These are phyloP conservation scores for Rhyacophila brunnea DNA, from an alignment of 1,140 invertebrate species.

Conservation along the genomic window DNA sequence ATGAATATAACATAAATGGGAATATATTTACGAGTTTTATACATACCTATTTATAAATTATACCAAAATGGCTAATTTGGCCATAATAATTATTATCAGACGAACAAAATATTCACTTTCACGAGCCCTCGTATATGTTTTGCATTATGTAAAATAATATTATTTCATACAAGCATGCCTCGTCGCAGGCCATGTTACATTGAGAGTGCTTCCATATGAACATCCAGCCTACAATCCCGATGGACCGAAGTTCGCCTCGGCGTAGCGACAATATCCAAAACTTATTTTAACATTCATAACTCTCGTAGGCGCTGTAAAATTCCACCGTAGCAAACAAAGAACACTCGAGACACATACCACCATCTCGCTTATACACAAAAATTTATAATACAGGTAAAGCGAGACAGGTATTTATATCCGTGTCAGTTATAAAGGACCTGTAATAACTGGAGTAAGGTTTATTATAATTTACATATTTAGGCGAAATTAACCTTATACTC, in stretches of 20 bases:
- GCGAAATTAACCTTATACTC: conserved; percentile 34
- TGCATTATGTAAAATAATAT: too few species aligned
- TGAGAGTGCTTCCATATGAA: too few species aligned
- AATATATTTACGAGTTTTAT: too few species aligned
- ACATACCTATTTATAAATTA: too few species aligned
- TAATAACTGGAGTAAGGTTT: conserved; percentile 29
- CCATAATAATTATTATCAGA: too few species aligned
- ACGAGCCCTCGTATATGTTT: too few species aligned
- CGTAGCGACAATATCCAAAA: conserved; percentile 35
- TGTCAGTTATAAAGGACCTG: conserved; percentile 12
- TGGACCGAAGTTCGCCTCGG: conserved; percentile 27
- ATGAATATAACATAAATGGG: too few species aligned
- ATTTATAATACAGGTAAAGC: neutral
- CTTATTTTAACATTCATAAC: conserved; percentile 38
- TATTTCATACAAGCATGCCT: too few species aligned
- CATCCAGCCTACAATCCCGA: conserved; percentile 18
- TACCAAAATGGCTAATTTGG: too few species aligned
- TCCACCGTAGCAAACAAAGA: conserved; percentile 13
- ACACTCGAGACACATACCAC: neutral
- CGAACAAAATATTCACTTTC: too few species aligned
- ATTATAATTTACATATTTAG: conserved; percentile 38
- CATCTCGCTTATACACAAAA: neutral
- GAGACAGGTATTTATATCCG: neutral
- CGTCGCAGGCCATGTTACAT: too few species aligned
- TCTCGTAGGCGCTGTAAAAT: conserved; percentile 35